Percentiles rank a stretch among this genome's conserved stretches.
These are phyloP conservation scores for Drosophila longiperda DNA, from an alignment of 2,888 invertebrate genomes.

Conservation along the genomic window DNA sequence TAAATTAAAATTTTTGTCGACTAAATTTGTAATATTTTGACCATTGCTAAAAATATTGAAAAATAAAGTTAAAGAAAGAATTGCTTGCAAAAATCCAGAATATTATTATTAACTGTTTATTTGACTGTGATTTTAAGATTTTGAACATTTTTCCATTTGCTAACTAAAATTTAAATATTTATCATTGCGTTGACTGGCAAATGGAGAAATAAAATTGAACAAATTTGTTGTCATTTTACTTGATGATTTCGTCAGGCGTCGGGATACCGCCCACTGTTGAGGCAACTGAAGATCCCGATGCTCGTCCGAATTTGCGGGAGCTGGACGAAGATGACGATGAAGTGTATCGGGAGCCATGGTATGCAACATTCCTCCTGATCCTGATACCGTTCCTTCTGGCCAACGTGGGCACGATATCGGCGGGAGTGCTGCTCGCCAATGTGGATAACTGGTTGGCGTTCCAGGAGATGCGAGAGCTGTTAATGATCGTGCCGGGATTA, in stretches of 20 bases:
- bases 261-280: neutral
- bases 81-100: neutral
- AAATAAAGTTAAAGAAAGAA: neutral
- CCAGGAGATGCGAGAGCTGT: constrained; percentile 33
- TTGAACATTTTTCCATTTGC: neutral
- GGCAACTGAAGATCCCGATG: neutral
- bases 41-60: accelerated
- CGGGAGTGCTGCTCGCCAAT: constrained; percentile 50
- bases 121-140: neutral
- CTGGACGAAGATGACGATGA: constrained; percentile 1
- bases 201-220: neutral
- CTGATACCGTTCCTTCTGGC: constrained; percentile 43
- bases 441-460: constrained; percentile 51
- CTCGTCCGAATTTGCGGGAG: neutral
- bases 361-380: constrained; percentile 36
- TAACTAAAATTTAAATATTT: neutral
- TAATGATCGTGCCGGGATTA: constrained; percentile 45
- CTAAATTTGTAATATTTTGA: too few relatives aligned
- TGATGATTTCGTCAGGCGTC: neutral
- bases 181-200: constrained; percentile 1
- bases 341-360: constrained; percentile 36
- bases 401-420: constrained; percentile 46
- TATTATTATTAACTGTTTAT: neutral
- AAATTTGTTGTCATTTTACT: neutral
- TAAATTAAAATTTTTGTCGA: neutral